Evolutionary conservation across 2,797 vertebrate genomes (phyloP), one percentile per base, ranked within the genome.

Genomic region (Schizopygopsis pylzovi): DNA sequence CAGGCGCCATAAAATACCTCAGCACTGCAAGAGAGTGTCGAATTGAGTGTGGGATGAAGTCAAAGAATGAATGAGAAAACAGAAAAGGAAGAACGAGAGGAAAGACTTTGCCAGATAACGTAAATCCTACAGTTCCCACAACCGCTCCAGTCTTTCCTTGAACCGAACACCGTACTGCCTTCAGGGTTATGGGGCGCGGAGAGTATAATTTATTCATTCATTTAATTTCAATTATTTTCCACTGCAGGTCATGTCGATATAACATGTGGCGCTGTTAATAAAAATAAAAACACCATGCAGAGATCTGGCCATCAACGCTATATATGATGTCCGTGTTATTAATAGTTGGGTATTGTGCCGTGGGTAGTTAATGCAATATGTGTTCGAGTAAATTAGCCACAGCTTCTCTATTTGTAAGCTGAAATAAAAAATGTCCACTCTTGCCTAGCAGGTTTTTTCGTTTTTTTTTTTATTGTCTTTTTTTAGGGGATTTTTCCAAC

Each of bases 221-320:
- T 87, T 89, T 72, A 82, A 80, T 87, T 81, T 83, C n/a, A 79
- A 79, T 72, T 82, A 71, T 72, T 82, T 65, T 43, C 37, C 78
- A 67, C 49, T 78, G 80, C 80, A 33, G 25, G 52, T 65, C 81
- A 85, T 94, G 94, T 93, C 91, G 93, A 93, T 94, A 89, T 90
- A 91, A 83, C 86, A 86, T 89, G 85, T 86, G 33, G 72, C 37
- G 91, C 91, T 93, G 93, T 93, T 94, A 94, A 94, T 95, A 94
- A 91, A 82, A 71, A 65, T 70, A 67, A 75, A 86, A 90, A 90
- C 91, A 92, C 90, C 15, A 33, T 65, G 90, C 93, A 90, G 88
- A 88, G 90, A 52, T 37, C 67, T 61, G 15, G 25, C 25, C 61
- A 63, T 63, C 1, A 15, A 6, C 25, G 33, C 68, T 39, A 37